Evolutionary conservation across 2,888 invertebrate species (phyloP).

Genomic region (Cristatella mucedo): DNA sequence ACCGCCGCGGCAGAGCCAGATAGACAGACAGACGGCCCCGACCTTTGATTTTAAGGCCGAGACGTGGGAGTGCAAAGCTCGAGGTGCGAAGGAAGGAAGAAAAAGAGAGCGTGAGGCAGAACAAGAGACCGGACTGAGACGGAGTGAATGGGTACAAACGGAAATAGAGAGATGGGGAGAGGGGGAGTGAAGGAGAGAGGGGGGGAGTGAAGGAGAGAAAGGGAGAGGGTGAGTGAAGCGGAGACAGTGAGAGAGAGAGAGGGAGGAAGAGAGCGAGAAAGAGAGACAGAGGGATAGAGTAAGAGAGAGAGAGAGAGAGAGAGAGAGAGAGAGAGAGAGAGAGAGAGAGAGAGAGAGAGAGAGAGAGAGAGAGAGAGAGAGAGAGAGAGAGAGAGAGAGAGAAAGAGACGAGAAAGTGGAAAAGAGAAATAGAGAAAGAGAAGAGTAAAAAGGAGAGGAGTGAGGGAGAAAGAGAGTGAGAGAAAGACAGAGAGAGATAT

Average conservation of each 20-base stretch:
- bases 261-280: not conserved
- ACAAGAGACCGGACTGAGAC: not conserved
- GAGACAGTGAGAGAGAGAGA: constrained; percentile 7
- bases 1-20: too few relatives aligned
- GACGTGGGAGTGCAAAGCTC: not conserved
- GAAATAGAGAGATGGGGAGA: not conserved
- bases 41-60: too few relatives aligned
- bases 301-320: constrained; percentile 1
- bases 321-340: constrained; percentile 12
- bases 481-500: not conserved
- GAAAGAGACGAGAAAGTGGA: not conserved
- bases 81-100: constrained; percentile 1
- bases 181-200: not conserved
- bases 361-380: constrained; percentile 11
- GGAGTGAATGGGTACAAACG: constrained; percentile 3
- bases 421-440: constrained; percentile 3
- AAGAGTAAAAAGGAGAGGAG: constrained; percentile 1
- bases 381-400: constrained; percentile 10
- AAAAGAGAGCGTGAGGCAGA: not conserved
- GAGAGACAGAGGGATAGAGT: too few relatives aligned
- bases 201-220: not conserved
- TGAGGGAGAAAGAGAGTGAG: constrained; percentile 3
- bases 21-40: too few relatives aligned
- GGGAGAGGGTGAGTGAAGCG: not conserved
- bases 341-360: constrained; percentile 11